Evolutionary conservation across 2,113 vertebrate species (phyloP), one percentile per base, ranked within the genome.

Genomic region (Leucosticte australis): DNA sequence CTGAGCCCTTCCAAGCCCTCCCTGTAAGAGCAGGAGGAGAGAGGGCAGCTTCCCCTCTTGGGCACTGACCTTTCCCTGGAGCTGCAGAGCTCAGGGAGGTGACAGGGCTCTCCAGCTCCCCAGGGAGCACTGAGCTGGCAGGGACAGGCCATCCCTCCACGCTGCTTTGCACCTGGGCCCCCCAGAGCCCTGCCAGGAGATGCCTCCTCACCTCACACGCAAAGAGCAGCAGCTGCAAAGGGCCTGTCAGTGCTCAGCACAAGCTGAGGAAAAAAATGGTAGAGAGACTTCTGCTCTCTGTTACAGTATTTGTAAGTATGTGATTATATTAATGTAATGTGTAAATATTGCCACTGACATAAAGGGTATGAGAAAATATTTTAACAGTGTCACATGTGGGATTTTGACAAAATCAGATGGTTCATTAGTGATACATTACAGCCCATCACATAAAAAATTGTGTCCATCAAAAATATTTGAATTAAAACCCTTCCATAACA

Each of bases 121-220:
- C 33, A 2, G 52, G 22, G 41, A 27, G 28, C 62, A 7, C 13
- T 1, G 11, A 3, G 42, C 0, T 20, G 22, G 4, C 39, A 77
- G 63, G 27, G n/a, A 50, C 15, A 6, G 5, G 19, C 41, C 33
- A 24, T 2, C 21, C 31, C 37, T 76, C 9, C 57, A 5, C 18
- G 7, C 9, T 2, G 67, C 70, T 33, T 16, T 17, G 42, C 35
- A 42, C 31, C 47, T 39, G 14, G 8, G 11, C 13, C 39, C 26
- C 18, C 16, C 62, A 11, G 22, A 56, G 37, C 44, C 31, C 9
- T 55, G 33, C 9, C 0, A 6, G 44, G 20, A 76, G 50, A 28
- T 2, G 23, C 16, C 27, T 57, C 59, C 21, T 52, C 53, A 30
- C 13, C 28, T 5, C 56, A 13, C 0, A 0, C 0, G 1, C 28